phyloP scores from a whole-genome alignment of 2,797 vertebrate genomes.

The Leptatherina wallacei region DNA sequence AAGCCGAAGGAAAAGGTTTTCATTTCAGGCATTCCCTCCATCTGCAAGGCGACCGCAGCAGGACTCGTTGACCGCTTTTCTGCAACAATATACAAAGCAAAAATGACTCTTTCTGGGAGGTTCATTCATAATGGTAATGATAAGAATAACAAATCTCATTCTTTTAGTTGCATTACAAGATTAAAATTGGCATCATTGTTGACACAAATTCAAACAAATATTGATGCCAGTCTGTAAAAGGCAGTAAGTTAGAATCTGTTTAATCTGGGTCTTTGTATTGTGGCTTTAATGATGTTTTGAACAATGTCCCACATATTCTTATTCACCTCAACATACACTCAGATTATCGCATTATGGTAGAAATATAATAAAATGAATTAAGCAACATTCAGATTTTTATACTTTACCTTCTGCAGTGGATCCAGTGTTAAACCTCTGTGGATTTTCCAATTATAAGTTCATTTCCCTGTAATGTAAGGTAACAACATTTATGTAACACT shows the following conservation, averaged over 20 bases:
- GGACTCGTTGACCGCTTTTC: slow-evolving; percentile 3
- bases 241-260: neutral
- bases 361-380: neutral
- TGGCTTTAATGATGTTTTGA: neutral
- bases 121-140: too few relatives aligned
- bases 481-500: slow-evolving; percentile 3
- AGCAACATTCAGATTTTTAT: neutral
- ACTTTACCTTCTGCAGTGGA: slow-evolving; percentile 11
- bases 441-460: slow-evolving; percentile 69
- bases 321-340: neutral
- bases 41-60: slow-evolving; percentile 6
- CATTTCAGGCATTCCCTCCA: neutral
- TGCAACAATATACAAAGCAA: slow-evolving; percentile 34
- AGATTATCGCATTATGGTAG: neutral
- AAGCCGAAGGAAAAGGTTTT: neutral
- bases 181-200: neutral
- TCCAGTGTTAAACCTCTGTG: slow-evolving; percentile 70
- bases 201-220: neutral
- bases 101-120: neutral
- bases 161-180: neutral
- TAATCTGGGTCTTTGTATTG: neutral
- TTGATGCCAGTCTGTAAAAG: neutral
- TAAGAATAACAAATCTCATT: neutral
- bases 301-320: neutral
- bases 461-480: slow-evolving; percentile 57